Evolutionary conservation across 2,797 vertebrate species (phyloP).

Genomic region (Coluber constrictor): DNA sequence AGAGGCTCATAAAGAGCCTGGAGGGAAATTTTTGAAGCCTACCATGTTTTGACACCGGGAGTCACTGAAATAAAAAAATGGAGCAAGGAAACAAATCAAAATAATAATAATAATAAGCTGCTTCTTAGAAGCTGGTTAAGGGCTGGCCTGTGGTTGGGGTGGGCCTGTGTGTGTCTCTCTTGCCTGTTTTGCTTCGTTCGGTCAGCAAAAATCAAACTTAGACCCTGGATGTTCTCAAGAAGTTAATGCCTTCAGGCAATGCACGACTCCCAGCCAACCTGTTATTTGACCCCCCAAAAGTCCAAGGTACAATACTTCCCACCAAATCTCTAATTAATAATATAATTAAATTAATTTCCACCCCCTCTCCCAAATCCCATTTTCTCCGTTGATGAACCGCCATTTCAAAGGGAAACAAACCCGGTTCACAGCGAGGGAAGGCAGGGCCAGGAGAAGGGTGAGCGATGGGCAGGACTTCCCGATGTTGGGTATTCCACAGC

Average conservation of each 20-base stretch:
- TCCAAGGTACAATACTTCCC: no score
- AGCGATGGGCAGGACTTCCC: not conserved
- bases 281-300: constrained; percentile 34
- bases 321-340: no score
- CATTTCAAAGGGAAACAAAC: not conserved
- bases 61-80: constrained; percentile 6
- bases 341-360: no score
- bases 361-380: no score
- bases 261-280: constrained; percentile 49
- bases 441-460: not conserved
- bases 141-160: not conserved
- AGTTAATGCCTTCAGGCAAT: constrained; percentile 52
- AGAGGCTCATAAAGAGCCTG: not conserved
- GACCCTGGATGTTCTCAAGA: constrained; percentile 56
- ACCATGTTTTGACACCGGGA: constrained; percentile 18
- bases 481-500: not conserved
- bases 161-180: not conserved
- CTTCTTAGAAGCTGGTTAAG: not conserved
- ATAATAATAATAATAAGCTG: not conserved
- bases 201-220: constrained; percentile 27
- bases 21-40: not conserved
- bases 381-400: no score
- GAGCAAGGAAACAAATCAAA: constrained; percentile 43
- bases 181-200: constrained; percentile 41
- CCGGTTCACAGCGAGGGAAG: constrained; percentile 1